Percentiles rank a stretch among this genome's conserved stretches.
Conservation (phyloP, 2,797 vertebrate genomes). For the Clarias laeviceps region DNA sequence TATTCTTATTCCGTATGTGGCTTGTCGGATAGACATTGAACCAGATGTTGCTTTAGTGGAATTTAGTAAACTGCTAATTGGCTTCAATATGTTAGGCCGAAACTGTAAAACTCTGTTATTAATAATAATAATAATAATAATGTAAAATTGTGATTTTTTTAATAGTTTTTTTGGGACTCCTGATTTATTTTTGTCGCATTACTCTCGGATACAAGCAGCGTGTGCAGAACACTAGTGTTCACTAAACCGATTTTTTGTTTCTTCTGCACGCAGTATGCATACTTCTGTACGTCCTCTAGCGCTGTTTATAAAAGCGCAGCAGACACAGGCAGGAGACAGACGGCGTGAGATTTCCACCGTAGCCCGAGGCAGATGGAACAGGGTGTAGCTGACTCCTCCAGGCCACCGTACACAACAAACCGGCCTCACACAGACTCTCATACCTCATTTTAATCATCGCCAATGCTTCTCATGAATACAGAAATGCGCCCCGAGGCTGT, state of each 20-base stretch:
- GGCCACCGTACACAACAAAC: conserved; percentile 15
- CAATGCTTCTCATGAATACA: conserved; percentile 20
- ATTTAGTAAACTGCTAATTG: background rate
- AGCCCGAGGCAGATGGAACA: conserved; percentile 19
- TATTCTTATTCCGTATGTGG: background rate
- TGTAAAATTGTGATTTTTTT: background rate
- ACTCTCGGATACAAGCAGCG: background rate
- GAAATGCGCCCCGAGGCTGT: conserved; percentile 6
- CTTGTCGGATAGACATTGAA: background rate
- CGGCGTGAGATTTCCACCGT: conserved; percentile 3
- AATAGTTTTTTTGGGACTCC: background rate
- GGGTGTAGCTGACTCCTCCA: background rate
- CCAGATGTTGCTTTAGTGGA: background rate
- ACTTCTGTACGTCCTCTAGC: background rate
- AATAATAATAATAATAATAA: conserved; percentile 2
- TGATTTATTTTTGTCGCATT: no score
- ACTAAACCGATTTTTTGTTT: background rate
- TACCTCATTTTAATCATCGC: conserved; percentile 27
- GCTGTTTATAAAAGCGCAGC: background rate
- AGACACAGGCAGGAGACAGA: background rate
- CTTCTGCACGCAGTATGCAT: background rate
- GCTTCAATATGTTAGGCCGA: background rate
- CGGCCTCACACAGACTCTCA: background rate
- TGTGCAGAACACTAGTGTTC: background rate
- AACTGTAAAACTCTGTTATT: background rate